Evolutionary conservation across 2,888 invertebrate genomes (phyloP).

Genomic region (Sipha maydis): DNA sequence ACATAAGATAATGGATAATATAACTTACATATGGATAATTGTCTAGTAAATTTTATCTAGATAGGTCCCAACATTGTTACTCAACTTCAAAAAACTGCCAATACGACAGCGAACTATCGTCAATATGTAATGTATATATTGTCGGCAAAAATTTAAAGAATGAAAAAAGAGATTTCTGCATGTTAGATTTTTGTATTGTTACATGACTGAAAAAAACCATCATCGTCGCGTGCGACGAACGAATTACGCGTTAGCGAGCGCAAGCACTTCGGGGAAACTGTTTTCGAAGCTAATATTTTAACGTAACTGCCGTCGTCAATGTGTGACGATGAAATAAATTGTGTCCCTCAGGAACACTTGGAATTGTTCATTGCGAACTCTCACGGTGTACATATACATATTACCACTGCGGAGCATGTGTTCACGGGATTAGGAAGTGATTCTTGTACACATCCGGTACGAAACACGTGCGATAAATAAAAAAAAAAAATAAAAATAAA

Average conservation of each 20-base stretch:
- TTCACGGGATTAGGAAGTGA: slow-evolving; percentile 34
- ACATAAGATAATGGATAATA: too few species aligned
- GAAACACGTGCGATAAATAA: slow-evolving; percentile 3
- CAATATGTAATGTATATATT: background rate
- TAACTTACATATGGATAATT: too few species aligned
- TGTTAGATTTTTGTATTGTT: background rate
- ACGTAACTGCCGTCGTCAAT: slow-evolving; percentile 38
- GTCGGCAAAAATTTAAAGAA: background rate
- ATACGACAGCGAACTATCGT: too few species aligned
- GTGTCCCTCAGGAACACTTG: slow-evolving; percentile 46
- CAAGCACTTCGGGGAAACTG: slow-evolving; percentile 16
- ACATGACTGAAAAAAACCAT: slow-evolving; percentile 14
- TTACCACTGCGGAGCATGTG: slow-evolving; percentile 27
- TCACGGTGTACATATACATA: slow-evolving; percentile 25
- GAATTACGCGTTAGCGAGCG: slow-evolving; percentile 39
- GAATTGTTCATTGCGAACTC: slow-evolving; percentile 39
- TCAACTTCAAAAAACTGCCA: too few species aligned
- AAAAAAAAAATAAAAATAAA: background rate
- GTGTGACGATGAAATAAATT: slow-evolving; percentile 55
- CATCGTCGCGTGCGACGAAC: slow-evolving; percentile 33
- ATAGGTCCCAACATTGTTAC: too few species aligned
- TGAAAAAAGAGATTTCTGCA: background rate
- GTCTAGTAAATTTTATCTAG: too few species aligned
- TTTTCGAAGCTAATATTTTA: slow-evolving; percentile 44
- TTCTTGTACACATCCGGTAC: background rate